Base-by-base conservation (phyloP, 2,888 invertebrate genomes). In the Chaitophorus viminalis region DNA sequence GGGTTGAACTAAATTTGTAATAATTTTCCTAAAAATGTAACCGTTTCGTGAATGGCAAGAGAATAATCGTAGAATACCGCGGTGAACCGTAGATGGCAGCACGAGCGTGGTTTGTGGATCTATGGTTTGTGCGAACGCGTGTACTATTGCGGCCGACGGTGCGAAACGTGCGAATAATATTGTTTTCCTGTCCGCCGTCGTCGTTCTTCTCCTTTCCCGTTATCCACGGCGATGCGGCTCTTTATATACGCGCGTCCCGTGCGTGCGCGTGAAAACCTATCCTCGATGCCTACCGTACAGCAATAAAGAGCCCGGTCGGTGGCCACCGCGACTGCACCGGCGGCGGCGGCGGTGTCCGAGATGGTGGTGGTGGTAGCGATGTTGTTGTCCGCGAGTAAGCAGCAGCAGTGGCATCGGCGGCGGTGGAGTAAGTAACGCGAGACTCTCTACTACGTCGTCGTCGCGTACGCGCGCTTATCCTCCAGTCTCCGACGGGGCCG, bases 141-240 rank as follows among this genome's bases (percentile, higher is more conserved):
- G 1, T 39, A 39, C 39, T 60, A 52, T 29, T 36, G 46, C 33
- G 68, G 46, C 68, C 84, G 77, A 68, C 77, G 84, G 84, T 68
- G 76, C 68, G 84, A 85, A 77, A 85, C 77, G 29, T n/a, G 70
- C 72, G 72, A 72, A 82, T 39, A 39, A 39, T 39, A 39, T 39
- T 39, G 39, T 39, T 39, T 39, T 11, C 11, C 5, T n/a, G n/a
- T n/a, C 46, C 11, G 46, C 14, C 46, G 46, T 46, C 46, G 14
- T 46, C 46, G 46, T 72, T 72, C 52, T 72, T 82, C 52, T n/a
- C n/a, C n/a, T 52, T 72, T 85, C 46, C 77, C 85, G 84, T 84
- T 84, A 84, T 74, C 33, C 6, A 25, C 25, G 4, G 21, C 78
- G 60, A 9, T 68, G 17, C 17, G 1, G 31, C 17, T 70, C 60